phyloP scores from a whole-genome alignment of 1,140 invertebrate species.

The Saccostrea cuccullata region DNA sequence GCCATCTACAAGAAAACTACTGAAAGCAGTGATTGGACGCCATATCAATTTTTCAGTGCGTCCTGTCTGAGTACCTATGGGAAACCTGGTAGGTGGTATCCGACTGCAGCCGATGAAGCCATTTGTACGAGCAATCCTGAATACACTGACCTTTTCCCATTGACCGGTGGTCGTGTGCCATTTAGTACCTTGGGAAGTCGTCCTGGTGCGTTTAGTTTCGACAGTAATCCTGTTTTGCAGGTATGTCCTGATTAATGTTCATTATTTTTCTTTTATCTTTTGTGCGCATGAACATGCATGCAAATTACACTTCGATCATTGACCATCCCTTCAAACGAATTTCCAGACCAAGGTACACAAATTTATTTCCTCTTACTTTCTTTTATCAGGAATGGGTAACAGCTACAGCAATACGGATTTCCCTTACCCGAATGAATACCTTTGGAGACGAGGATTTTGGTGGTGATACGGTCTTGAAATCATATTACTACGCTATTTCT shows the following conservation, averaged over 20 bases:
- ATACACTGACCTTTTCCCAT: conserved; percentile 97
- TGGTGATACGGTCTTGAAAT: conserved; percentile 93
- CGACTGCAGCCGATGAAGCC: conserved; percentile 88
- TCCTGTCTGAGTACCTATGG: conserved; percentile 94
- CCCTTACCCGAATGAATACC: conserved; percentile 94
- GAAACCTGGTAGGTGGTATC: conserved; percentile 81
- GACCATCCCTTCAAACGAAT: background rate
- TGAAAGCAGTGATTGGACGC: conserved; percentile 91
- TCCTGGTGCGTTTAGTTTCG: conserved; percentile 94
- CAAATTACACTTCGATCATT: background rate
- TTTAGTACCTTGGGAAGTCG: conserved; percentile 97
- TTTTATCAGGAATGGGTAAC: conserved; percentile 94
- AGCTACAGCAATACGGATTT: conserved; percentile 94
- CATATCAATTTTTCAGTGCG: conserved; percentile 97
- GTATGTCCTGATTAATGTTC: conserved; percentile 78
- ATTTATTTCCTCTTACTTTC: background rate
- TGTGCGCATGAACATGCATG: background rate
- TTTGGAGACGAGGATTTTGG: conserved; percentile 99
- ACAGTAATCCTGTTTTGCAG: conserved; percentile 92
- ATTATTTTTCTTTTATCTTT: background rate
- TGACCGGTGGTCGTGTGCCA: conserved; percentile 95
- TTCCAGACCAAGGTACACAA: background rate
- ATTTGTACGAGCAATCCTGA: conserved; percentile 91
- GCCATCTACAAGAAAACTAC: conserved; percentile 92
- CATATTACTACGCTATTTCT: conserved; percentile 98